These are phyloP conservation scores for Calliphora vomitoria DNA, from an alignment of 2,888 invertebrate genomes.

Conservation along the genomic window DNA sequence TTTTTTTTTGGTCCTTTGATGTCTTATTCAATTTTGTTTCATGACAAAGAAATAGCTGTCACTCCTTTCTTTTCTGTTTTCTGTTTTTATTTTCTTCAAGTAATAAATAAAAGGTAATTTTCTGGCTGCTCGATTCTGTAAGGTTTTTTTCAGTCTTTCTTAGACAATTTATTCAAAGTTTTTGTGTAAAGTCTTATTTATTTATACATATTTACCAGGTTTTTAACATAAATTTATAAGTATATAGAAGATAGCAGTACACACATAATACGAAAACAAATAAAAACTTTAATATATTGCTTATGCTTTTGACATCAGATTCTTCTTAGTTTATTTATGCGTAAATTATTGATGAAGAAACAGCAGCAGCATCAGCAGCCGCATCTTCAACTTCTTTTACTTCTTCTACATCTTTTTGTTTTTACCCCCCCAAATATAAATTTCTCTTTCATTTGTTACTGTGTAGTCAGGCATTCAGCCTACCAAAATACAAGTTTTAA, in stretches of 20 bases:
- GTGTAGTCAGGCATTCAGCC: conserved; percentile 25
- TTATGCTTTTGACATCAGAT: conserved; percentile 60
- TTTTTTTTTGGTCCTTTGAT: not conserved
- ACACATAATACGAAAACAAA: too few relatives aligned
- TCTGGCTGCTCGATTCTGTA: conserved; percentile 43
- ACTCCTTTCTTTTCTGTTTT: not conserved
- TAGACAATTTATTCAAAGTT: not conserved
- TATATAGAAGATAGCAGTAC: too few relatives aligned
- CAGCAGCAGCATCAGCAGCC: not conserved
- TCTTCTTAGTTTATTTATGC: conserved; percentile 64
- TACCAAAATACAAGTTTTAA: conserved; percentile 30
- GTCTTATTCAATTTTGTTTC: not conserved
- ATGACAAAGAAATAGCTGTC: conserved; percentile 17
- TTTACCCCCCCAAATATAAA: not conserved
- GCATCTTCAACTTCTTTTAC: not conserved
- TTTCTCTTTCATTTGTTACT: conserved; percentile 53
- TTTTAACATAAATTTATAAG: not conserved
- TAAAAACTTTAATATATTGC: conserved; percentile 37
- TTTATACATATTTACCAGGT: not conserved
- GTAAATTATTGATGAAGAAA: conserved; percentile 67
- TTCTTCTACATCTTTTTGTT: not conserved
- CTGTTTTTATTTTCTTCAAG: not conserved
- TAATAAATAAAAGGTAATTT: conserved; percentile 39
- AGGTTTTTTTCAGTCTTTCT: not conserved
- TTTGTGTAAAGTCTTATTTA: not conserved